phyloP scores from a whole-genome alignment of 2,888 invertebrate species.

The Diplazon laetatorius region DNA sequence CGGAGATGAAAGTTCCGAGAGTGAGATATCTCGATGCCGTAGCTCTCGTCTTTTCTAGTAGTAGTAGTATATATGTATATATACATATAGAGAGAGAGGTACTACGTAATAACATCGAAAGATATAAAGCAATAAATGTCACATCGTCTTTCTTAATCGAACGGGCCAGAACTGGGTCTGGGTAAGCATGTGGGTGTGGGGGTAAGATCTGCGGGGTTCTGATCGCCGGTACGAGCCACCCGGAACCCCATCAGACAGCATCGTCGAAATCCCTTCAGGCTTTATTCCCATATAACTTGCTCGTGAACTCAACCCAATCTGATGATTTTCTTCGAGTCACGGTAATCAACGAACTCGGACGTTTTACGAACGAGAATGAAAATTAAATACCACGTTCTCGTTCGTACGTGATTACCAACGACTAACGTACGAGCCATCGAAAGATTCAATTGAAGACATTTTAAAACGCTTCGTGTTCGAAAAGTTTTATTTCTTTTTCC shows the following conservation, averaged over 20 bases:
- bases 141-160: slow-evolving; percentile 59
- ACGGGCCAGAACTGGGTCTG: slow-evolving; percentile 45
- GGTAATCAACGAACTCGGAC: slow-evolving; percentile 43
- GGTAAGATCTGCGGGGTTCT: background rate
- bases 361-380: slow-evolving; percentile 54
- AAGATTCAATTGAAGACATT: slow-evolving; percentile 5
- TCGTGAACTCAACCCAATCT: slow-evolving; percentile 61
- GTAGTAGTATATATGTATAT: slow-evolving; percentile 16
- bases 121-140: slow-evolving; percentile 63
- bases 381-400: slow-evolving; percentile 61
- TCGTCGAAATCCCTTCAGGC: slow-evolving; percentile 50
- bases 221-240: background rate
- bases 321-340: slow-evolving; percentile 56
- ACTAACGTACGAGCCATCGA: slow-evolving; percentile 4
- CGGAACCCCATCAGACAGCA: slow-evolving; percentile 42
- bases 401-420: slow-evolving; percentile 57
- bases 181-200: slow-evolving; percentile 23
- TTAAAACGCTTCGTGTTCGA: slow-evolving; percentile 32
- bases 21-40: slow-evolving; percentile 54
- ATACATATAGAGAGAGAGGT: slow-evolving; percentile 9
- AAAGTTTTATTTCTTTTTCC: slow-evolving; percentile 15
- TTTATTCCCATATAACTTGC: slow-evolving; percentile 61
- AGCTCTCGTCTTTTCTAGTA: slow-evolving; percentile 7
- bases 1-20: slow-evolving; percentile 63
- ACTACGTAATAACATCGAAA: slow-evolving; percentile 55